Conservation (phyloP, 92 coral and sea anemone genomes). For the Palythoa caribaeorum region DNA sequence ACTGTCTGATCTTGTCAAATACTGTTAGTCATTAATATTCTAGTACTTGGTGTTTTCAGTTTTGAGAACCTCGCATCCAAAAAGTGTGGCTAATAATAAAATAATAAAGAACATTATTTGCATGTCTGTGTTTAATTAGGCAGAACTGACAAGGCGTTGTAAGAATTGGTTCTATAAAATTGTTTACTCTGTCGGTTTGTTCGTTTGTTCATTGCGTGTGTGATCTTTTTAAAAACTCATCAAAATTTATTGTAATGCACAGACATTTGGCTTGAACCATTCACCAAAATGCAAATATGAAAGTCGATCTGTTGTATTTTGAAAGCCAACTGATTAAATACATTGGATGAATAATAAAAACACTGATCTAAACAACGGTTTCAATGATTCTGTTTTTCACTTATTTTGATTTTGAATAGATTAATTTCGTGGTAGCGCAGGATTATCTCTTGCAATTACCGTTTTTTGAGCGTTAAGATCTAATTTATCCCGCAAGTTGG, state of each 20-base stretch:
- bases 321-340: conserved; percentile 13
- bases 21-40: conserved; percentile 36
- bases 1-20: conserved; percentile 9
- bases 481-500: no score
- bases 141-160: conserved; percentile 28
- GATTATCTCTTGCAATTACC: no score
- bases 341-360: neutral
- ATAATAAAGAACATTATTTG: conserved; percentile 20
- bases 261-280: neutral
- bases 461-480: no score
- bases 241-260: neutral
- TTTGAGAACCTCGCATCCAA: neutral
- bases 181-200: neutral
- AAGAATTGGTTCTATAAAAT: neutral
- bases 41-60: neutral
- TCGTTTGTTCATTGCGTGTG: neutral
- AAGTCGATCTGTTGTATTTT: neutral
- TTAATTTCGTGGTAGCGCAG: neutral
- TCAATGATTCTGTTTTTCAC: no score
- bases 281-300: conserved; percentile 8
- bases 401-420: no score
- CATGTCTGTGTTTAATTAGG: conserved; percentile 45
- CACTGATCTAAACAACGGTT: neutral
- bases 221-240: neutral
- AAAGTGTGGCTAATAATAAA: conserved; percentile 2